These are phyloP conservation scores for Atrina japonica DNA, from an alignment of 2,888 invertebrate species.

Conservation along the genomic window DNA sequence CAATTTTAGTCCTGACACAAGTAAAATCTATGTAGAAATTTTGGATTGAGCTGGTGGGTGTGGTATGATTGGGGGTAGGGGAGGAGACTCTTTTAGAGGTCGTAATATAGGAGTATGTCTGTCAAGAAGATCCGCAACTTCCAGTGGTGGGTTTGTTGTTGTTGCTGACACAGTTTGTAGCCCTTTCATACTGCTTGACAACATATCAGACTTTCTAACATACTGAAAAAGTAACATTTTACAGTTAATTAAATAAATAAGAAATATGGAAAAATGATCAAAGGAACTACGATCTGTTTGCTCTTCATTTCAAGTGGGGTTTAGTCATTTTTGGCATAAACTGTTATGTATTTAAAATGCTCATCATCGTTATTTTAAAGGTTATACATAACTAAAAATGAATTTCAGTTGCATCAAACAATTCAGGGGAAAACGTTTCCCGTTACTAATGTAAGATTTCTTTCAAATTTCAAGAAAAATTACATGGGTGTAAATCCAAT, in stretches of 20 bases:
- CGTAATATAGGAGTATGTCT: constrained; percentile 71
- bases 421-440: too few species aligned
- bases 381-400: too few species aligned
- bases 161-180: constrained; percentile 65
- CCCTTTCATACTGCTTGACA: constrained; percentile 64
- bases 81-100: constrained; percentile 64
- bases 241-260: too few species aligned
- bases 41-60: constrained; percentile 62
- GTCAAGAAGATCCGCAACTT: constrained; percentile 69
- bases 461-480: too few species aligned
- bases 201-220: constrained; percentile 63
- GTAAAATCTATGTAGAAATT: constrained; percentile 44
- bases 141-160: constrained; percentile 57
- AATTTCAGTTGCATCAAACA: too few species aligned
- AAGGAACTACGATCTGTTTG: background rate
- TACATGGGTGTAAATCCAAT: too few species aligned
- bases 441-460: too few species aligned
- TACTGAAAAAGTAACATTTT: constrained; percentile 71
- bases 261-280: background rate
- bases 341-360: too few species aligned
- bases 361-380: background rate
- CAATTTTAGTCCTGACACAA: background rate
- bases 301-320: background rate
- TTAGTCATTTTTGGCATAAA: background rate
- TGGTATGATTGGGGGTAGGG: constrained; percentile 71